A percentile compares a stretch with the other conserved stretches of the same genome.
These are phyloP conservation scores for Alloplasta piceator DNA, from an alignment of 2,888 invertebrate genomes.

Conservation along the genomic window DNA sequence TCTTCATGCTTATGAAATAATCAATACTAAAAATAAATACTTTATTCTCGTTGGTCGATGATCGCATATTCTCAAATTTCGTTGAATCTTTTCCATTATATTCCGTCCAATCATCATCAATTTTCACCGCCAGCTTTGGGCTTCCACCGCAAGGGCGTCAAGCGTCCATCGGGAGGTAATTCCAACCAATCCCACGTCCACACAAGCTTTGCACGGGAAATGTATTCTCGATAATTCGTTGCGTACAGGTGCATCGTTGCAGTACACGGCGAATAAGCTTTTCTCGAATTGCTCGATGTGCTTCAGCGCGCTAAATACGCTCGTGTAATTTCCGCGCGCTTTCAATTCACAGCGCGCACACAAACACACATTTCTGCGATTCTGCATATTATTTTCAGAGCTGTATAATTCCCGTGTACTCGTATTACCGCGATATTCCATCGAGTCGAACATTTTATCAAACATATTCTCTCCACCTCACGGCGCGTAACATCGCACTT, in stretches of 20 bases:
- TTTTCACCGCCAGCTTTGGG: neutral
- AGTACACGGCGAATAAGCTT: constrained; percentile 22
- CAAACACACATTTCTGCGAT: constrained; percentile 20
- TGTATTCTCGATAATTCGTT: constrained; percentile 18
- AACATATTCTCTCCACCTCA: neutral
- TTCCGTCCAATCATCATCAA: neutral
- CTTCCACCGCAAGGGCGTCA: constrained; percentile 18
- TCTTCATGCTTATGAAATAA: constrained; percentile 3
- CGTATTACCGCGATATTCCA: constrained; percentile 39
- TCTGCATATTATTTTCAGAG: constrained; percentile 14
- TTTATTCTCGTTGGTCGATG: neutral
- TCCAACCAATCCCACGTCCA: neutral
- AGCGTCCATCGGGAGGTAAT: constrained; percentile 20
- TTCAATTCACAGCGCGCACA: constrained; percentile 19
- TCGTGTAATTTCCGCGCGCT: constrained; percentile 15
- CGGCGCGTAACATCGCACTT: no score
- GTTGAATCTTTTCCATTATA: constrained; percentile 7
- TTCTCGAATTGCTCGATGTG: constrained; percentile 33
- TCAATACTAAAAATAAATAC: no score
- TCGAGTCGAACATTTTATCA: constrained; percentile 27
- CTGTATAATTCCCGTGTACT: neutral
- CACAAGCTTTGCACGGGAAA: neutral
- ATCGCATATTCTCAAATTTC: neutral
- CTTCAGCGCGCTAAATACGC: constrained; percentile 4
- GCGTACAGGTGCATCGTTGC: constrained; percentile 34